phyloP scores from a whole-genome alignment of 92 coral and sea anemone species.

The Paragorgia papillata region DNA sequence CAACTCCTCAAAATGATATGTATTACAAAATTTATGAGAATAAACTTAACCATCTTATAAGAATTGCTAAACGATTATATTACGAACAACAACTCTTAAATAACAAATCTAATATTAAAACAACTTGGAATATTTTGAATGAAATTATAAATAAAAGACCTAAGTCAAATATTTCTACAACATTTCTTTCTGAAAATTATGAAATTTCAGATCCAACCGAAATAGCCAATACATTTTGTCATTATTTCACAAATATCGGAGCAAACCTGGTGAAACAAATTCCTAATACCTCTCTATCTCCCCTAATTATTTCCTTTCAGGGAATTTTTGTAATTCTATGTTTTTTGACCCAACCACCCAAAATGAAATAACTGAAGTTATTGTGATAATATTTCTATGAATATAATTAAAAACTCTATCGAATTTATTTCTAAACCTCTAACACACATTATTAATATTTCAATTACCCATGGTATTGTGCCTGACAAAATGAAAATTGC shows the following conservation, averaged over 20 bases:
- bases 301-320: slow-evolving; percentile 17
- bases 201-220: slow-evolving; percentile 32
- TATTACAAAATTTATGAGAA: slow-evolving; percentile 21
- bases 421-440: slow-evolving; percentile 23
- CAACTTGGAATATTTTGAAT: slow-evolving; percentile 44
- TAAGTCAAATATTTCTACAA: slow-evolving; percentile 28
- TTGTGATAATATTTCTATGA: slow-evolving; percentile 31
- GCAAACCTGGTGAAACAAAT: slow-evolving; percentile 25
- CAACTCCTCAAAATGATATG: background rate
- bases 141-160: slow-evolving; percentile 29
- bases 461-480: slow-evolving; percentile 37
- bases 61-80: slow-evolving; percentile 52
- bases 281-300: slow-evolving; percentile 30
- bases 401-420: slow-evolving; percentile 15
- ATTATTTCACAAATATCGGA: slow-evolving; percentile 36
- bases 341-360: background rate
- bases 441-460: slow-evolving; percentile 35
- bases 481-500: slow-evolving; percentile 47
- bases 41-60: no score
- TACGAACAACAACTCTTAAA: slow-evolving; percentile 19
- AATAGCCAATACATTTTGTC: slow-evolving; percentile 42
- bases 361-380: slow-evolving; percentile 31
- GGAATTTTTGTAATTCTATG: slow-evolving; percentile 13
- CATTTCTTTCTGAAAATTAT: slow-evolving; percentile 24
- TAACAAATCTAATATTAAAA: slow-evolving; percentile 32